Percentiles rank a stretch among this genome's conserved stretches.
Conservation (phyloP, 2,113 vertebrate species). For the Melanocharis versteri region DNA sequence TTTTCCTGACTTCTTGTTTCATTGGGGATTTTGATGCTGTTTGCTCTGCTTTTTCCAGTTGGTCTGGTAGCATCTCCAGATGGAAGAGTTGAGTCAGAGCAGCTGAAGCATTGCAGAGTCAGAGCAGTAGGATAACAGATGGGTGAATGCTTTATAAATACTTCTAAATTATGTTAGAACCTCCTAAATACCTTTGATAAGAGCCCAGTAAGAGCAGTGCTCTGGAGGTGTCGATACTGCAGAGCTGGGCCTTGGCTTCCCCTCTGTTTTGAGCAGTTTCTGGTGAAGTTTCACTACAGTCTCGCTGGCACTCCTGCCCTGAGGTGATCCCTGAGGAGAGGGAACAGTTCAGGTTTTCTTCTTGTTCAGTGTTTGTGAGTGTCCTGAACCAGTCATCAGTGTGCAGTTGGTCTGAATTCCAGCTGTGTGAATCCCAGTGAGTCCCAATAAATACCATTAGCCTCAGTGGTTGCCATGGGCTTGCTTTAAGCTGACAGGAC, state of each 20-base stretch:
- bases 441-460: background rate
- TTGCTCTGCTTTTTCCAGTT: slow-evolving; percentile 58
- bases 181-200: background rate
- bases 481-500: background rate
- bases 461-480: background rate
- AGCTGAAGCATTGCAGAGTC: slow-evolving; percentile 35
- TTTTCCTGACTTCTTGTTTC: slow-evolving; percentile 3
- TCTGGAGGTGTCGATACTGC: background rate
- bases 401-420: background rate
- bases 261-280: background rate
- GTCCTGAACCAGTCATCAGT: background rate
- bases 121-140: slow-evolving; percentile 51
- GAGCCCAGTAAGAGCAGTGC: background rate
- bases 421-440: background rate
- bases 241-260: background rate
- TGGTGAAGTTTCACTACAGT: background rate
- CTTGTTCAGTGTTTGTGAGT: background rate
- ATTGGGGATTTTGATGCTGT: background rate
- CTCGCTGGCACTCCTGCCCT: background rate
- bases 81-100: slow-evolving; percentile 61
- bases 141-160: slow-evolving; percentile 47
- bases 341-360: background rate
- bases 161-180: slow-evolving; percentile 10
- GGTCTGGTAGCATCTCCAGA: slow-evolving; percentile 53
- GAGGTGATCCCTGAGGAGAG: background rate